A percentile compares a stretch with the other conserved stretches of the same genome.
phyloP scores from a whole-genome alignment of 2,888 invertebrate genomes.

The Cinara cedri region DNA sequence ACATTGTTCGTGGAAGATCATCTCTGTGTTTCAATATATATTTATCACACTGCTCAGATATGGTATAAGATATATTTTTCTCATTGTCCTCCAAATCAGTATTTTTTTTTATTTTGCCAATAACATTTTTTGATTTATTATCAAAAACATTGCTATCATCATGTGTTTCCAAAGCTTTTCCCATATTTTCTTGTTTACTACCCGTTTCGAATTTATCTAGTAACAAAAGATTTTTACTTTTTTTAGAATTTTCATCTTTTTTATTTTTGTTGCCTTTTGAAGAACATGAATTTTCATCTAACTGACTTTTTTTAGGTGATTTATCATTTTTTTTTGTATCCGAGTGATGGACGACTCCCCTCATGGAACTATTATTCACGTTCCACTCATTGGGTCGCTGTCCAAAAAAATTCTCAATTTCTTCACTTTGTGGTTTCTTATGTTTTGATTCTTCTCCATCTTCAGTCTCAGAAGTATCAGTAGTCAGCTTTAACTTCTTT shows the following conservation, averaged over 20 bases:
- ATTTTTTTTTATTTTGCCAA: background rate
- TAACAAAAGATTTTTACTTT: background rate
- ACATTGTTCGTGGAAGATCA: background rate
- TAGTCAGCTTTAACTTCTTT: conserved; percentile 14
- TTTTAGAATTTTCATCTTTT: too few species aligned
- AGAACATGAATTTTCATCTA: background rate
- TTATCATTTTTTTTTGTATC: background rate
- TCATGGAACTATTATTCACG: conserved; percentile 42
- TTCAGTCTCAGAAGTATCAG: conserved; percentile 32
- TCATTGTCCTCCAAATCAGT: background rate
- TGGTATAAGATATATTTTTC: background rate
- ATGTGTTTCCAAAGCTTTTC: background rate
- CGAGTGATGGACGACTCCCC: conserved; percentile 47
- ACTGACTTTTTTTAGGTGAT: background rate
- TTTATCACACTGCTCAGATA: background rate
- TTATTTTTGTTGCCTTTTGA: background rate
- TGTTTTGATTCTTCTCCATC: conserved; percentile 4
- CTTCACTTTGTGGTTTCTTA: background rate
- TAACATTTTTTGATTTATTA: background rate
- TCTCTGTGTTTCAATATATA: background rate
- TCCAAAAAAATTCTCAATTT: conserved; percentile 43
- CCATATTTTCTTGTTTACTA: background rate
- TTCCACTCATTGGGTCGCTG: conserved; percentile 55
- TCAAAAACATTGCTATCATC: background rate
- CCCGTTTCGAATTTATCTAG: background rate